Conservation (phyloP, 2,113 vertebrate species). For the Muntiacus reevesi region DNA sequence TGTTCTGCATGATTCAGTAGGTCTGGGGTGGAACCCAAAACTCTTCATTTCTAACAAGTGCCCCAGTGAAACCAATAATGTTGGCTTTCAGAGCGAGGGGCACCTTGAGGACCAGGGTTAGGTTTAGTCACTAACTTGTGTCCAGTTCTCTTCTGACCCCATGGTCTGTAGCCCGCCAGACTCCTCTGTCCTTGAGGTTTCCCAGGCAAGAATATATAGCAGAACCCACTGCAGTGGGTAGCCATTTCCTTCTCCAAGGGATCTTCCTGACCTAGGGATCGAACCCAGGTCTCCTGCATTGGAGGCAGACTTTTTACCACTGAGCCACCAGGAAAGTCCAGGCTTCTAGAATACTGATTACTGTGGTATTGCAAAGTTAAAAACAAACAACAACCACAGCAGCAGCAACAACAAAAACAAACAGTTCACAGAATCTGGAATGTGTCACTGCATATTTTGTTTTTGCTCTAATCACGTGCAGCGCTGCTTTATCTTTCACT, state of each 20-base stretch:
- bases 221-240: background rate
- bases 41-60: background rate
- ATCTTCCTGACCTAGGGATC: background rate
- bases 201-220: background rate
- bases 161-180: background rate
- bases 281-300: background rate
- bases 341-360: background rate
- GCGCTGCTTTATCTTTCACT: background rate
- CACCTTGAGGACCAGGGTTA: background rate
- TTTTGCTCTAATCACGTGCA: background rate
- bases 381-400: background rate
- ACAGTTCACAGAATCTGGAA: background rate
- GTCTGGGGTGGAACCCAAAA: background rate
- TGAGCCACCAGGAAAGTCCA: background rate
- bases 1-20: background rate
- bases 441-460: background rate
- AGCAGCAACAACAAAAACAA: background rate
- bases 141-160: background rate
- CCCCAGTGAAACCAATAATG: background rate
- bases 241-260: background rate
- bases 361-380: background rate
- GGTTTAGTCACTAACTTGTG: background rate
- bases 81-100: background rate
- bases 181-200: background rate
- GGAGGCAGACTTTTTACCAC: background rate